Conservation (phyloP, 2,113 vertebrate species). For the Corvus moneduloides region DNA sequence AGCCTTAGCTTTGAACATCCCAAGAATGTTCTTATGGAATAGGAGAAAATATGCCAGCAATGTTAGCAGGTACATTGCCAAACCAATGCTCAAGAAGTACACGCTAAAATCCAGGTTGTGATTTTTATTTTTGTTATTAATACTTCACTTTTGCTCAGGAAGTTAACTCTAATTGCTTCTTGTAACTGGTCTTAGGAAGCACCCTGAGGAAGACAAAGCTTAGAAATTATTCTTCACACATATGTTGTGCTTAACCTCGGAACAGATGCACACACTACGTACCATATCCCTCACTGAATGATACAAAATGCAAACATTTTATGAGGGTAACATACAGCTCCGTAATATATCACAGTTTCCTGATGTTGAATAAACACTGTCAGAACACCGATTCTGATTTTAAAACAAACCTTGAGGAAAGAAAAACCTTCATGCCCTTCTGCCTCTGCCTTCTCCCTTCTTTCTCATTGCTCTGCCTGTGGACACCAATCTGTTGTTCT, state of each 20-base stretch:
- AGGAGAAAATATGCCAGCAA: neutral
- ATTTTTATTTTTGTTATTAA: neutral
- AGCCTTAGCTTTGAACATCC: neutral
- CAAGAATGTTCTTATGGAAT: neutral
- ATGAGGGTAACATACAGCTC: neutral
- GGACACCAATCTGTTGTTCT: fast-evolving
- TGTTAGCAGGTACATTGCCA: neutral
- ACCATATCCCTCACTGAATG: neutral
- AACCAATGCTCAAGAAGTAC: neutral
- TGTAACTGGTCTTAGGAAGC: neutral
- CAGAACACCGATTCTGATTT: neutral
- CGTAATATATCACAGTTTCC: neutral
- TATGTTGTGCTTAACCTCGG: neutral
- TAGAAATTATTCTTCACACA: neutral
- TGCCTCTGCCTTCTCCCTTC: neutral
- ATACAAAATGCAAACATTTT: neutral
- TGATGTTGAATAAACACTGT: neutral
- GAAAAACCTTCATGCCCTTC: neutral
- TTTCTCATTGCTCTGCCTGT: neutral
- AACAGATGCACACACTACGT: neutral
- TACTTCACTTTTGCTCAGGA: neutral
- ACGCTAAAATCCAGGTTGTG: neutral
- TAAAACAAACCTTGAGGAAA: neutral
- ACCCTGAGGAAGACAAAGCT: neutral
- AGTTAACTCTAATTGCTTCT: neutral